Evolutionary conservation across 2,113 vertebrate genomes (phyloP), one percentile per base, ranked within the genome.

Genomic region (Callopanchax toddi): DNA sequence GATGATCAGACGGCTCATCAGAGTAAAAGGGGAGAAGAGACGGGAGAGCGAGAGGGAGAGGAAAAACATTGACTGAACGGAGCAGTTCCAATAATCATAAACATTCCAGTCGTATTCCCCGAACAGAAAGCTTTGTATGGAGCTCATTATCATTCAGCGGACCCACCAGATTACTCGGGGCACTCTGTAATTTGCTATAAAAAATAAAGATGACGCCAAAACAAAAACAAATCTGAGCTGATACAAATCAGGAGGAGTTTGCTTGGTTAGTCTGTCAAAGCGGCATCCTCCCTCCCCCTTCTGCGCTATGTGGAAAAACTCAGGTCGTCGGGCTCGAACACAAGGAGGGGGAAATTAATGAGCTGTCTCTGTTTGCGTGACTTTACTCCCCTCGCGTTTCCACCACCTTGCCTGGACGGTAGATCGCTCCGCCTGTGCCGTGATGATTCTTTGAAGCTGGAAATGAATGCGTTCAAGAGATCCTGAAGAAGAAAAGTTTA

Each of bases 201-300:
- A 91, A 86, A 91, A 91, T 88, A 91, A 90, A 91, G 86, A 92
- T 83, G 89, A 93, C 51, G 82, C 69, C 87, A 90, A 89, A 91
- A 92, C 89, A 92, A 92, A 91, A 91, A 91, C 89, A 92, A 91
- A 90, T 91, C 72, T 64, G 85, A 92, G 85, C 83, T 71, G 86
- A 91, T 89, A 84, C 88, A 92, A 92, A 91, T 91, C 89, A 92
- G 86, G 69, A 70, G 67, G 64, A 72, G 67, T 73, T 56, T 22
- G 76, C 86, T 87, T 79, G 86, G 85, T 89, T 88, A 79, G n/a
- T n/a, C n/a, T n/a, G n/a, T n/a, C n/a, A n/a, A 75, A 78, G 85
- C 63, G 71, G 89, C 91, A 91, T 78, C 91, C 91, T 17, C 89
- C 85, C 74, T 55, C 46, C 1, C n/a, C n/a, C n/a, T n/a, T n/a